Conservation (phyloP, 2,113 vertebrate species). For the Mus pahari region DNA sequence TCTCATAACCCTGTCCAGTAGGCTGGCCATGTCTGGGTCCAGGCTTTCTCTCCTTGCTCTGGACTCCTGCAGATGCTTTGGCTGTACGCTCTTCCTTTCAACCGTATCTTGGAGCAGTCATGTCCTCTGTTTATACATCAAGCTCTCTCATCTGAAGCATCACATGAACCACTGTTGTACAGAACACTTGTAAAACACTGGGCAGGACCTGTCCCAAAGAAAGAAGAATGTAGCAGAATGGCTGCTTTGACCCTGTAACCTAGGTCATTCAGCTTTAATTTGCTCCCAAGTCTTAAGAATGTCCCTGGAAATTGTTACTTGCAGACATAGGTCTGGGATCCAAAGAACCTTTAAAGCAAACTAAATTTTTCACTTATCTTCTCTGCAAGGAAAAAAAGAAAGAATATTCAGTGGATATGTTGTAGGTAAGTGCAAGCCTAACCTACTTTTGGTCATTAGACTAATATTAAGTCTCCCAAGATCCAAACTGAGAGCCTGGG, state of each 20-base stretch:
- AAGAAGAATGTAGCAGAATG: background rate
- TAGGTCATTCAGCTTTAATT: background rate
- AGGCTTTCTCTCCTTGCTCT: background rate
- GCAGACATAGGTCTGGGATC: background rate
- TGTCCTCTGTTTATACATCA: background rate
- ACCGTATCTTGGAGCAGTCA: background rate
- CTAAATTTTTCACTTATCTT: conserved; percentile 1
- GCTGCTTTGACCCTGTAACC: background rate
- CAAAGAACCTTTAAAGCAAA: conserved; percentile 57
- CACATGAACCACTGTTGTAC: background rate
- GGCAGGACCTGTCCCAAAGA: background rate
- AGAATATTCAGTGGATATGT: background rate
- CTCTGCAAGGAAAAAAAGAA: conserved; percentile 22
- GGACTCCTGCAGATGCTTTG: background rate
- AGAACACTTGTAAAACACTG: conserved; percentile 20
- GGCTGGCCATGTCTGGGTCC: background rate
- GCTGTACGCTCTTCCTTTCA: background rate
- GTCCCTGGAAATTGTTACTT: background rate
- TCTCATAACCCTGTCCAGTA: background rate
- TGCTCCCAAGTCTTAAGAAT: conserved; percentile 36
- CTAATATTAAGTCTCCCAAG: conserved; percentile 20
- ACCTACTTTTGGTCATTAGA: conserved; percentile 59
- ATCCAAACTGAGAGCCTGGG: background rate
- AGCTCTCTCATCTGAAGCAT: background rate
- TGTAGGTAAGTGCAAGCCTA: background rate